These are phyloP conservation scores for Tetramorium alpestre DNA, from an alignment of 1,140 invertebrate species.

Conservation along the genomic window DNA sequence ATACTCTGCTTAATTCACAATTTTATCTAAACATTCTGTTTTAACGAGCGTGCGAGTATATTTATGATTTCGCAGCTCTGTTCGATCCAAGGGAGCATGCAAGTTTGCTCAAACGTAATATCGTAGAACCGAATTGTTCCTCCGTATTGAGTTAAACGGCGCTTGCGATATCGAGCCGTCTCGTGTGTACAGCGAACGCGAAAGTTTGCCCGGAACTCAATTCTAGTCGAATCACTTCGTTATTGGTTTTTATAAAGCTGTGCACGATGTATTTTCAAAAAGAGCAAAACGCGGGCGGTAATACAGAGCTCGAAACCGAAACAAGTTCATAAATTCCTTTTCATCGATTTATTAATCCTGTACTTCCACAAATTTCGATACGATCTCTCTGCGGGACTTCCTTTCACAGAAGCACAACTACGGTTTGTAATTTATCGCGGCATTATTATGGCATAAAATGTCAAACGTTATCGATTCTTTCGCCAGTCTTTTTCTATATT, in stretches of 20 bases:
- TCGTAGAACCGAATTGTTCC: slow-evolving; percentile 37
- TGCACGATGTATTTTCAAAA: slow-evolving; percentile 33
- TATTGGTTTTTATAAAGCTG: slow-evolving; percentile 59
- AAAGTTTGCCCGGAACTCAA: slow-evolving; percentile 53
- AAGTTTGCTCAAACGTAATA: slow-evolving; percentile 46
- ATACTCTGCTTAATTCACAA: not conserved
- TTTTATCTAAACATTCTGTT: not conserved
- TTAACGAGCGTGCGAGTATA: slow-evolving; percentile 6
- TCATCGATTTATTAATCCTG: slow-evolving; percentile 20
- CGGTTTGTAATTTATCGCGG: not conserved
- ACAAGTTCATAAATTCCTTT: slow-evolving; percentile 19
- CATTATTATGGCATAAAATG: not conserved
- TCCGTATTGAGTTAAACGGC: slow-evolving; percentile 39
- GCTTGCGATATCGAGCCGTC: slow-evolving; percentile 32
- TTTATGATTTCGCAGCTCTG: not conserved
- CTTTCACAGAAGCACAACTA: not conserved
- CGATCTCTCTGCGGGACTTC: not conserved
- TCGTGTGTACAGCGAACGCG: slow-evolving; percentile 33
- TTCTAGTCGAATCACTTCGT: slow-evolving; percentile 54
- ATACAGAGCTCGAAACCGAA: not conserved
- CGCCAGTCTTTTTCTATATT: not conserved
- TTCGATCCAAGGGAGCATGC: slow-evolving; percentile 14
- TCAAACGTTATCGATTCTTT: not conserved
- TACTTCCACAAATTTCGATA: not conserved
- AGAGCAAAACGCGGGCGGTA: slow-evolving; percentile 35